Evolutionary conservation across 1,140 invertebrate species (phyloP), one percentile per base, ranked within the genome.

Genomic region (Drosophila auraria): DNA sequence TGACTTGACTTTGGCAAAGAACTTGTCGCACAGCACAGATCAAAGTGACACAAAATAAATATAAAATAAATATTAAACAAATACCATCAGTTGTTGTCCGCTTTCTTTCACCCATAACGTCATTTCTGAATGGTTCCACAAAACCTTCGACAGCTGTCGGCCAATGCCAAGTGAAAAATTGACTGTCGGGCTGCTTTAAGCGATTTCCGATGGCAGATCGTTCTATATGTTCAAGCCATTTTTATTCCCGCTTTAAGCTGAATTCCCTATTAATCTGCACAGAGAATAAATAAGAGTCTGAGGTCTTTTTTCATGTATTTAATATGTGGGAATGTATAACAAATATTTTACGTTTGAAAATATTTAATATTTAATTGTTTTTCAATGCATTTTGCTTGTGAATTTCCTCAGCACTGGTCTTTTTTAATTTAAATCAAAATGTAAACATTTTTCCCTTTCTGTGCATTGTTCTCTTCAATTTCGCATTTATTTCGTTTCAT

Each of bases 1-100:
- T 83, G 89, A 90, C 89, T 68, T 72, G 90, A 83, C 89, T 91
- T 92, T 91, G 89, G 84, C 89, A 78, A 78, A 91, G 89, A 91
- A 92, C 89, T 91, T 91, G 89, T 64, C 59, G 73, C 66, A 3
- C 14, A 56, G 57, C 78, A 54, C 42, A 89, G 84, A 87, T 87
- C 84, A 87, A 87, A 87, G 84, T 76, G 68, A 76, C 70, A 69
- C 65, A 57, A 62, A 66, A 72, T 78, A 63, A 83, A 83, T 83
- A 89, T 87, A 58, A 78, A 60, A 74, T 63, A 82, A 62, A 66
- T 70, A 65, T 57, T 69, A 59, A 80, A 66, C 78, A 77, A 58
- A 66, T 74, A 66, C 62, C 47, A 36, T 50, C 64, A 61, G 68
- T 62, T 75, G 47, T 36, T 60, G 20, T 49, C n/a, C 20, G 15